Evolutionary conservation across 2,888 invertebrate genomes (phyloP).

Genomic region (Pristionchus maxplancki): DNA sequence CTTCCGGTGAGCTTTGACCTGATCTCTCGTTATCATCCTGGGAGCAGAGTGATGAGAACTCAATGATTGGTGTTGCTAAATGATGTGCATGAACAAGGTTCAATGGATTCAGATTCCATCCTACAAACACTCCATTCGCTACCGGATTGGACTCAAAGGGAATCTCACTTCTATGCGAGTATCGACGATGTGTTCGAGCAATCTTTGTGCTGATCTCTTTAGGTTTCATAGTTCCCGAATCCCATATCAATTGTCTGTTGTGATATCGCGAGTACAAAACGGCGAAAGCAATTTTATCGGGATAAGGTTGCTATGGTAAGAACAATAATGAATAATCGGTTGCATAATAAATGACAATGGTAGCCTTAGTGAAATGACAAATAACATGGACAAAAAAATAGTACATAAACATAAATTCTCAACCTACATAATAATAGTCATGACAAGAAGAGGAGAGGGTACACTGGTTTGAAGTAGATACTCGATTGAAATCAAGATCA

Average conservation of each 20-base stretch:
- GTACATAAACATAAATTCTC: too few species aligned
- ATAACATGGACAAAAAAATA: too few species aligned
- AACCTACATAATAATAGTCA: too few species aligned
- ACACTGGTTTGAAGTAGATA: too few species aligned
- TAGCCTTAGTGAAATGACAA: too few species aligned
- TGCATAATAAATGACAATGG: too few species aligned
- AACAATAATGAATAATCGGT: too few species aligned
- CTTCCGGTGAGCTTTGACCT: slow-evolving; percentile 5
- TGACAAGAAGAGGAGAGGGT: too few species aligned
- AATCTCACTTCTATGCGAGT: slow-evolving; percentile 1
- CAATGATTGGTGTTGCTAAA: too few species aligned
- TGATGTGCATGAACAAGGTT: not conserved
- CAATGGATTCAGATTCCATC: not conserved
- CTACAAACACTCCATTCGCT: not conserved
- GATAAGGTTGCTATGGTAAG: too few species aligned
- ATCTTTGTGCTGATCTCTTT: not conserved
- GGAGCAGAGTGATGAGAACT: too few species aligned
- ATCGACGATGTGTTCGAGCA: not conserved
- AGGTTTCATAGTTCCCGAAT: not conserved
- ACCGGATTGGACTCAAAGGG: not conserved
- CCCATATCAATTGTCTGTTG: not conserved
- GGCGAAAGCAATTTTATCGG: not conserved
- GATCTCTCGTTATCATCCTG: not conserved
- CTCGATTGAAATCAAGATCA: too few species aligned
- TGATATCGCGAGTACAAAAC: not conserved